Conservation (phyloP, 2,797 vertebrate genomes). For the Uromys caudimaculatus region DNA sequence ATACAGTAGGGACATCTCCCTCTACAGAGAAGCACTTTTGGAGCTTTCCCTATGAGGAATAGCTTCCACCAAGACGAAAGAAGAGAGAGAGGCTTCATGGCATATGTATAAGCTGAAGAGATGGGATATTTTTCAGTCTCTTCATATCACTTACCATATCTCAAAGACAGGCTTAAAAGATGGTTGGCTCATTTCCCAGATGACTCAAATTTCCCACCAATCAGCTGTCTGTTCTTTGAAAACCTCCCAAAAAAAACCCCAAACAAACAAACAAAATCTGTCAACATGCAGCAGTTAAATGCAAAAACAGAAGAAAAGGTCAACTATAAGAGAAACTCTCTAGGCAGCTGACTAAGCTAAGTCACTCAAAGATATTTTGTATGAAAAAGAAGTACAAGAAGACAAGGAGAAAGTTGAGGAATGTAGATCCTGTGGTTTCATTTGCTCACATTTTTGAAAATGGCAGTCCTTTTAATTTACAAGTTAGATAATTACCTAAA, state of each 20-base stretch:
- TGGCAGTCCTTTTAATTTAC: neutral
- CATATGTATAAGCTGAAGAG: neutral
- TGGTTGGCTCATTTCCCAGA: neutral
- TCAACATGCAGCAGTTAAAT: neutral
- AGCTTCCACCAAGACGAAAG: neutral
- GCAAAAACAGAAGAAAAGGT: neutral
- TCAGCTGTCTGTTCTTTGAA: conserved; percentile 1
- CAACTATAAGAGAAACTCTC: neutral
- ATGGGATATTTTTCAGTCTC: neutral
- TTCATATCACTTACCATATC: too few relatives aligned
- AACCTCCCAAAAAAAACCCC: neutral
- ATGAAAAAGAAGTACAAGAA: neutral
- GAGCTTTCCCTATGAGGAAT: neutral
- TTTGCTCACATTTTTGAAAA: neutral
- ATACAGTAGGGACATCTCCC: neutral
- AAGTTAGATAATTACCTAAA: neutral
- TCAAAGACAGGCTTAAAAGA: neutral
- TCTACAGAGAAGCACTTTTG: neutral
- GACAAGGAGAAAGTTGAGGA: neutral
- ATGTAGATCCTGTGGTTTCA: neutral
- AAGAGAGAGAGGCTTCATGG: neutral
- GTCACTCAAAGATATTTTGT: neutral
- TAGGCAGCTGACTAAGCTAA: neutral
- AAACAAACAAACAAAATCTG: neutral
- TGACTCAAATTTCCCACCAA: neutral